Evolutionary conservation across 2,113 vertebrate species (phyloP), one percentile per base, ranked within the genome.

Genomic region (Gadus macrocephalus): DNA sequence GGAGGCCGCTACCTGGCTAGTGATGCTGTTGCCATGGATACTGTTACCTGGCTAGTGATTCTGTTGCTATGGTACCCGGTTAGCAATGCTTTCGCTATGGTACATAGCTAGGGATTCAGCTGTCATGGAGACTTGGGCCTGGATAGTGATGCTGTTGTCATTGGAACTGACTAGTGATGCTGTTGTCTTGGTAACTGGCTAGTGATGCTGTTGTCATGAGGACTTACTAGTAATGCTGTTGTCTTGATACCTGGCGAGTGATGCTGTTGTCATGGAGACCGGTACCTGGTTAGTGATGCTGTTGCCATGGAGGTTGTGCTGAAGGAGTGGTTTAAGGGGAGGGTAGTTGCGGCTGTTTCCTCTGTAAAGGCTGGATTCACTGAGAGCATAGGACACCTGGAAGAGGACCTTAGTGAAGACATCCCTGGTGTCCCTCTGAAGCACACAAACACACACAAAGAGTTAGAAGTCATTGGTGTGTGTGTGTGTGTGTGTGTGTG

Each of bases 361-460:
- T 82, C 85, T 91, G 19, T 70, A 77, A 66, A 89, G 67, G 22
- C 84, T 76, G 5, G 92, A 91, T 42, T 89, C 86, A 4, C 90
- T 94, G 61, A 96, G 94, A 28, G 72, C 86, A 66, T 96, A 99
- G 53, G 87, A 90, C 4, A 94, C 92, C 85, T 95, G 89, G 76
- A 99, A 91, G 69, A 90, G 85, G 70, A 99, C 87, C 1, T 95
- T 92, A 27, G 93, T 95, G 72, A 94, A 94, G 85, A 98, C 93
- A 88, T 98, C 97, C 79, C 93, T 92, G 73, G 96, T 89, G 62
- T 96, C 94, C 91, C 92, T 95, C 97, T 99, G 92, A 9, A 49
- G 42, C 7, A 14, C 2, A 49, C 42, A 49, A 5, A 42, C 42
- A 49, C 42, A 49, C 42, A 49, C 42, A 49, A 12, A 55, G 12